phyloP scores from a whole-genome alignment of 2,797 vertebrate genomes.

The Columba guinea region DNA sequence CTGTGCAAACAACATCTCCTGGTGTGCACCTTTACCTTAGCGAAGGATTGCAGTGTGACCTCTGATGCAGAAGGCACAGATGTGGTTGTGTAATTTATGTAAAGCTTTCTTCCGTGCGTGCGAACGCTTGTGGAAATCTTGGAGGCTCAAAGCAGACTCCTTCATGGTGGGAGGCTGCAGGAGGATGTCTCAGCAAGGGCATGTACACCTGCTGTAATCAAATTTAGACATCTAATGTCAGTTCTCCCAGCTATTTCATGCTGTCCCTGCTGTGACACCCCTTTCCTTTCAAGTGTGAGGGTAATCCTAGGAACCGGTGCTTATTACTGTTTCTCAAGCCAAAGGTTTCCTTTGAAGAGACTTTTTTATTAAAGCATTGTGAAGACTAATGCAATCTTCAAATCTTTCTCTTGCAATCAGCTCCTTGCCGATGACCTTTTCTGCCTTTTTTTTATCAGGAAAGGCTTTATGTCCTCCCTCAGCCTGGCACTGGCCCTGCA shows the following conservation, averaged over 20 bases:
- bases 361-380: not conserved
- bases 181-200: not conserved
- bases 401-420: not conserved
- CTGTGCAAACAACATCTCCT: not conserved
- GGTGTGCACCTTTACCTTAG: not conserved
- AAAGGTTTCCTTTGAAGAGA: not conserved
- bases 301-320: not conserved
- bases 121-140: not conserved
- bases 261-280: not conserved
- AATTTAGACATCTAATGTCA: not conserved
- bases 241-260: not conserved
- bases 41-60: not conserved
- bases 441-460: not conserved
- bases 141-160: not conserved
- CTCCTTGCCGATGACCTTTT: not conserved
- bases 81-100: not conserved
- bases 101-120: not conserved
- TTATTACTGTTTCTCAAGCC: not conserved
- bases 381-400: not conserved
- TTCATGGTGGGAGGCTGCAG: not conserved
- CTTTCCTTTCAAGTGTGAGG: not conserved
- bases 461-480: not conserved
- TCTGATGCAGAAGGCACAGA: not conserved
- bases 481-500: not conserved
- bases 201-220: not conserved